Evolutionary conservation across 1,140 invertebrate genomes (phyloP).

Genomic region (Drosophila baimaii): DNA sequence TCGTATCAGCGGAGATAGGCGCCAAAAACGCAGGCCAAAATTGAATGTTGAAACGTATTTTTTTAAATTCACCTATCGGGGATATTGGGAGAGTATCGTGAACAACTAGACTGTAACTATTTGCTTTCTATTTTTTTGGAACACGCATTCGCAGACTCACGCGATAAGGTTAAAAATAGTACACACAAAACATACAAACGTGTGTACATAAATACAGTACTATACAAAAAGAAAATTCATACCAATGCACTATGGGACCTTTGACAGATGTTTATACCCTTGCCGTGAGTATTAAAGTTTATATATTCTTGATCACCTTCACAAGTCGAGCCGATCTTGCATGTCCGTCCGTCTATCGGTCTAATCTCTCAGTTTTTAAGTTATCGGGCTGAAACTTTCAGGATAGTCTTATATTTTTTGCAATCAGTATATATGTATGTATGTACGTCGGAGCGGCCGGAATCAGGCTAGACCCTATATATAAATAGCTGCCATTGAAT

Average conservation of each 20-base stretch:
- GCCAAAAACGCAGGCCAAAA: constrained; percentile 7
- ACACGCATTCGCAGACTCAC: constrained; percentile 35
- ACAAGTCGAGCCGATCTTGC: too few relatives aligned
- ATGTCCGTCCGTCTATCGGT: too few relatives aligned
- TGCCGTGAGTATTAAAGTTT: too few relatives aligned
- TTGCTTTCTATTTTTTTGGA: constrained; percentile 23
- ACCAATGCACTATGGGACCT: not conserved
- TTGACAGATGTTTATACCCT: too few relatives aligned
- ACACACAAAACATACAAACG: constrained; percentile 5
- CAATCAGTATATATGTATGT: too few relatives aligned
- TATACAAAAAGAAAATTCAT: not conserved
- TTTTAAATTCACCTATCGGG: constrained; percentile 19
- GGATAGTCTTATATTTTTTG: too few relatives aligned
- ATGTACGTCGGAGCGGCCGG: too few relatives aligned
- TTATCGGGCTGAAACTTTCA: too few relatives aligned
- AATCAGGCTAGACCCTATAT: too few relatives aligned
- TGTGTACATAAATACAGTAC: constrained; percentile 2
- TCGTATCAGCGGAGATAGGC: constrained; percentile 32
- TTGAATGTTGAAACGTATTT: constrained; percentile 20
- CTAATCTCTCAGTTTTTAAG: too few relatives aligned
- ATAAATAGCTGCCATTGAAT: too few relatives aligned
- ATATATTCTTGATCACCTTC: too few relatives aligned
- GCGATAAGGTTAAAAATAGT: constrained; percentile 51
- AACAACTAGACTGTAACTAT: constrained; percentile 15
- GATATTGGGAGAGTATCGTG: not conserved